A percentile compares a stretch with the other conserved stretches of the same genome.
These are phyloP conservation scores for Papilio polyxenes DNA, from an alignment of 1,140 invertebrate species.

Conservation along the genomic window DNA sequence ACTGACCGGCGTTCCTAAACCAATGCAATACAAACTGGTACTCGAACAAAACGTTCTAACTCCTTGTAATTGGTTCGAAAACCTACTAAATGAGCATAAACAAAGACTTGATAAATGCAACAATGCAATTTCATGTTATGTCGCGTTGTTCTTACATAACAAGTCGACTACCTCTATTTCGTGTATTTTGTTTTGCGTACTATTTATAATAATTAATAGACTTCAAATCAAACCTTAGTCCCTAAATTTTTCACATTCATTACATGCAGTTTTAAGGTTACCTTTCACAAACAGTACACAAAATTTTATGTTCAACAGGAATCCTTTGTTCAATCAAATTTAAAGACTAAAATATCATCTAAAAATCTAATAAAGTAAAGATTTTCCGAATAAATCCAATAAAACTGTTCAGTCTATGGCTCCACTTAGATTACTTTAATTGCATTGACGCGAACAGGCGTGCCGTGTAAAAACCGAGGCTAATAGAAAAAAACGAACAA, in stretches of 20 bases:
- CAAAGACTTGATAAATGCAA: neutral
- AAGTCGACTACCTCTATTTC: neutral
- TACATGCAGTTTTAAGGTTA: too few relatives aligned
- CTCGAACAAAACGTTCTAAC: neutral
- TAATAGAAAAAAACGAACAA: conserved; percentile 25
- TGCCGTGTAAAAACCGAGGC: conserved; percentile 30
- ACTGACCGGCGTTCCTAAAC: neutral
- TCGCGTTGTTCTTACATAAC: neutral
- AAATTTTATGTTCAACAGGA: too few relatives aligned
- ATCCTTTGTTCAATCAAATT: neutral
- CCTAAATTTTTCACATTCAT: too few relatives aligned
- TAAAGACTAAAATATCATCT: neutral
- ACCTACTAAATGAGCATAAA: neutral
- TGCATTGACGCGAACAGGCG: conserved; percentile 31
- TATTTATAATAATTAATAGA: too few relatives aligned
- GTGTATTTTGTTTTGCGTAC: too few relatives aligned
- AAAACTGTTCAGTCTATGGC: conserved; percentile 5
- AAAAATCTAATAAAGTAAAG: neutral
- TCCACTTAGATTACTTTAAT: conserved; percentile 22
- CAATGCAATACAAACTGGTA: neutral
- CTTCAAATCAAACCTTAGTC: too few relatives aligned
- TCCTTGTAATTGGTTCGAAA: neutral
- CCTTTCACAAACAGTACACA: too few relatives aligned
- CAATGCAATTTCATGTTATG: neutral
- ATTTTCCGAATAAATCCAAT: conserved; percentile 16